Evolutionary conservation across 2,113 vertebrate genomes (phyloP).

Genomic region (Pygathrix nemaeus): DNA sequence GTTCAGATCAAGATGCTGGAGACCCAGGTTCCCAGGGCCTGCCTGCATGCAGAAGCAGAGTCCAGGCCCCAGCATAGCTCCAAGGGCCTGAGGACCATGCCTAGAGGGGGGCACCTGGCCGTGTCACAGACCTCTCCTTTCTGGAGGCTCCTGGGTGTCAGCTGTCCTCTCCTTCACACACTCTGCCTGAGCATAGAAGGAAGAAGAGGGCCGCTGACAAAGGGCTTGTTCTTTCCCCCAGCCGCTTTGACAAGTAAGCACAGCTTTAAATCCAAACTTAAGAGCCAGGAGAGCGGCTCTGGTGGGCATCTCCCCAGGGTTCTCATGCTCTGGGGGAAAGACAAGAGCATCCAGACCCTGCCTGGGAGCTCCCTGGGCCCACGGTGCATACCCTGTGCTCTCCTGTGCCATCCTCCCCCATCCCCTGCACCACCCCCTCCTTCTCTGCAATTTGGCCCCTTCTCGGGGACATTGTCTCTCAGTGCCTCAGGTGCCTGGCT

Average conservation of each 20-base stretch:
- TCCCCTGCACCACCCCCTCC: too few relatives aligned
- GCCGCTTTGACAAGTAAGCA: neutral
- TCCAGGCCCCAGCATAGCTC: neutral
- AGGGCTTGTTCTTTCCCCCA: neutral
- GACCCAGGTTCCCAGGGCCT: neutral
- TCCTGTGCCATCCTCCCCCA: fast-evolving
- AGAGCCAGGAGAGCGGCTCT: too few relatives aligned
- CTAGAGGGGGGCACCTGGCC: fast-evolving
- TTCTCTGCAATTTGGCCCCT: neutral
- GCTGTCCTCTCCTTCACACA: neutral
- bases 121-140: fast-evolving
- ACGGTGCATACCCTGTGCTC: fast-evolving
- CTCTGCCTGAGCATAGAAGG: neutral
- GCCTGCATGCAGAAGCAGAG: fast-evolving
- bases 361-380: neutral
- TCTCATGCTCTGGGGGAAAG: neutral
- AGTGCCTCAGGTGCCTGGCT: neutral
- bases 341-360: too few relatives aligned
- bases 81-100: fast-evolving
- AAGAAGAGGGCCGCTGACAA: neutral
- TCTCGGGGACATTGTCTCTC: too few relatives aligned
- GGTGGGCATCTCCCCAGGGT: neutral
- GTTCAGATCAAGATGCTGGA: neutral
- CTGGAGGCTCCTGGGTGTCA: neutral
- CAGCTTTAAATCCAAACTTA: neutral